Evolutionary conservation across 2,888 invertebrate species (phyloP), one percentile per base, ranked within the genome.

Genomic region (Rhagonycha fulva): DNA sequence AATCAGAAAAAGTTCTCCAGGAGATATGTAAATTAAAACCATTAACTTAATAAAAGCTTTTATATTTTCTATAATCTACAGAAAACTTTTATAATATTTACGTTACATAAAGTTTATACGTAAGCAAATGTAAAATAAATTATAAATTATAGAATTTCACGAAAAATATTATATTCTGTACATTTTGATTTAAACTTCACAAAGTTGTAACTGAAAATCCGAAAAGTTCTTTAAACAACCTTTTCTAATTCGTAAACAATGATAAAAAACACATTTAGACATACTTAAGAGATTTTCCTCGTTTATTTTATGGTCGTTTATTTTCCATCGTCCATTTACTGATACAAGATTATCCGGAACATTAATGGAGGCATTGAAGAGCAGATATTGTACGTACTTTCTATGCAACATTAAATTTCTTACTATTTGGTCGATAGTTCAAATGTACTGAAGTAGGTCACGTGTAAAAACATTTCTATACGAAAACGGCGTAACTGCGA

Each of bases 341-440:
- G 72, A 74, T 74, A 74, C 70, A 74, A 74, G 74, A 74, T 70
- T 74, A 70, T 69, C 74, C 74, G 69, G 74, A 74, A 74, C 69
- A 62, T 74, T 74, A 70, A 74, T 70, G 74, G 68, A 63, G 19
- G 70, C 74, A 69, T 70, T 70, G 69, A 69, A 70, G 68, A 70
- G 32, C 74, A 74, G 74, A 74, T 69, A 74, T 62, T 69, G 60
- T 69, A 69, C 69, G 66, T 74, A 74, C 66, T 67, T 74, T 74
- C 74, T 26, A 74, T 74, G 70, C 70, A 74, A 74, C 70, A 74
- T 74, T 74, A 74, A 74, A 74, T 70, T 74, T 74, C 74, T 74
- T 74, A 67, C 74, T 70, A 70, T 74, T 60, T 66, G 70, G 70
- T 70, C 66, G 70, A 70, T 74, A 67, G 73, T 69, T 69, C 63